phyloP scores from a whole-genome alignment of 2,888 invertebrate species.

The Philonicus albiceps region DNA sequence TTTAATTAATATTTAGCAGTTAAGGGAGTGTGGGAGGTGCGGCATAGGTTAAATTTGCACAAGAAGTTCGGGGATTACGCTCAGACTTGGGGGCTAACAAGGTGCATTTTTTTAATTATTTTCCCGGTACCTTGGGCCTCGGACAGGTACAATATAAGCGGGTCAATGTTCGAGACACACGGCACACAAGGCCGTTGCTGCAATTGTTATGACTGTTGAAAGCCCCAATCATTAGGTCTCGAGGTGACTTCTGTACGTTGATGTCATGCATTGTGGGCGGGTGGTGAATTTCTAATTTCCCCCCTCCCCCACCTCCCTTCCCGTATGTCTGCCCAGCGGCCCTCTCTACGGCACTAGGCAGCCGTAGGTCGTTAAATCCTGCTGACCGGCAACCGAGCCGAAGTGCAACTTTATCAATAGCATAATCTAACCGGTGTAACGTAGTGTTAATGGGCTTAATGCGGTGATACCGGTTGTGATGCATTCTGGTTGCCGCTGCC shows the following conservation, averaged over 20 bases:
- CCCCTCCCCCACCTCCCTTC: too few relatives aligned
- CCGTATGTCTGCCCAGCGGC: not conserved
- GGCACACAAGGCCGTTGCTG: not conserved
- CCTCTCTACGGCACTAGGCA: not conserved
- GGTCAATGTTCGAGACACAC: not conserved
- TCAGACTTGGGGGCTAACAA: not conserved
- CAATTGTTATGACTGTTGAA: constrained; percentile 6
- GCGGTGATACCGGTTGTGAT: constrained; percentile 18
- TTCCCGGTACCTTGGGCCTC: not conserved
- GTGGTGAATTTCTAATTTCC: constrained; percentile 1
- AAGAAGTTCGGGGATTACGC: not conserved
- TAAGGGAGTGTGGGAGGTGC: not conserved
- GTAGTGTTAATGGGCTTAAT: constrained; percentile 30
- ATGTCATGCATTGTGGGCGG: not conserved
- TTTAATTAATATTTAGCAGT: constrained; percentile 41
- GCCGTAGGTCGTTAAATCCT: not conserved
- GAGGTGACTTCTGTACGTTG: not conserved
- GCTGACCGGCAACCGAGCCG: not conserved
- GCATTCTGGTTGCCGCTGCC: not conserved
- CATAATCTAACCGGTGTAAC: constrained; percentile 20
- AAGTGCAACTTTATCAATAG: not conserved
- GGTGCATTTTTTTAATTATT: constrained; percentile 7
- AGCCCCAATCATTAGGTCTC: not conserved
- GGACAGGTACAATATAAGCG: not conserved
- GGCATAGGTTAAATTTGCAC: not conserved